Percentiles rank a stretch among this genome's conserved stretches.
phyloP scores from a whole-genome alignment of 1,140 invertebrate genomes.

The Aethina tumida region DNA sequence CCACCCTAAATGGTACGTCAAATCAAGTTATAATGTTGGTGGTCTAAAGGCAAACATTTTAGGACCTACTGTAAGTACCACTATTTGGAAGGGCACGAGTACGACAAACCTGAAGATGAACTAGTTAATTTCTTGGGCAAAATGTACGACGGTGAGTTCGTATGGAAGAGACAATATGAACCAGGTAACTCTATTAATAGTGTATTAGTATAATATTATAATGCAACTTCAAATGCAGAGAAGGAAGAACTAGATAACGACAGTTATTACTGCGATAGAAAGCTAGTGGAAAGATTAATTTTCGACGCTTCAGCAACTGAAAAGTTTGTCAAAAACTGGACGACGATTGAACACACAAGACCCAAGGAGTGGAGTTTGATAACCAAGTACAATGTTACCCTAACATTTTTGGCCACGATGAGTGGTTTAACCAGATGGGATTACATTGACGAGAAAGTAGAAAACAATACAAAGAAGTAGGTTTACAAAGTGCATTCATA shows the following conservation, averaged over 20 bases:
- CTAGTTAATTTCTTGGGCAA: slow-evolving; percentile 61
- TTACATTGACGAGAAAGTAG: slow-evolving; percentile 35
- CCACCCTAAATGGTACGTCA: slow-evolving; percentile 70
- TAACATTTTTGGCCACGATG: slow-evolving; percentile 78
- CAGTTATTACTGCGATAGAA: slow-evolving; percentile 75
- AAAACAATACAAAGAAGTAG: slow-evolving; percentile 12
- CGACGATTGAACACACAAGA: slow-evolving; percentile 42
- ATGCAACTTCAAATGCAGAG: slow-evolving; percentile 26
- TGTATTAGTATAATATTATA: background rate
- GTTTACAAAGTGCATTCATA: slow-evolving; percentile 1
- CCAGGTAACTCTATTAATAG: slow-evolving; percentile 15
- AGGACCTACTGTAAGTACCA: slow-evolving; percentile 83
- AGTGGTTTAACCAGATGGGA: slow-evolving; percentile 83
- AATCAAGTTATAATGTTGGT: slow-evolving; percentile 4
- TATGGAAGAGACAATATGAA: slow-evolving; percentile 44
- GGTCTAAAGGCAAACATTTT: slow-evolving; percentile 12
- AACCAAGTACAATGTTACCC: slow-evolving; percentile 52
- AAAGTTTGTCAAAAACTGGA: slow-evolving; percentile 51
- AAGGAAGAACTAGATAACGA: slow-evolving; percentile 49
- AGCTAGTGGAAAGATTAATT: slow-evolving; percentile 72
- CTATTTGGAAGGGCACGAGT: slow-evolving; percentile 63
- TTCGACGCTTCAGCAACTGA: slow-evolving; percentile 78
- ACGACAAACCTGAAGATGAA: slow-evolving; percentile 60
- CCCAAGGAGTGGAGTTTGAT: slow-evolving; percentile 40
- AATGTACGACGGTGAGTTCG: slow-evolving; percentile 46